phyloP scores from a whole-genome alignment of 2,113 vertebrate genomes.

The Danionella cerebrum region DNA sequence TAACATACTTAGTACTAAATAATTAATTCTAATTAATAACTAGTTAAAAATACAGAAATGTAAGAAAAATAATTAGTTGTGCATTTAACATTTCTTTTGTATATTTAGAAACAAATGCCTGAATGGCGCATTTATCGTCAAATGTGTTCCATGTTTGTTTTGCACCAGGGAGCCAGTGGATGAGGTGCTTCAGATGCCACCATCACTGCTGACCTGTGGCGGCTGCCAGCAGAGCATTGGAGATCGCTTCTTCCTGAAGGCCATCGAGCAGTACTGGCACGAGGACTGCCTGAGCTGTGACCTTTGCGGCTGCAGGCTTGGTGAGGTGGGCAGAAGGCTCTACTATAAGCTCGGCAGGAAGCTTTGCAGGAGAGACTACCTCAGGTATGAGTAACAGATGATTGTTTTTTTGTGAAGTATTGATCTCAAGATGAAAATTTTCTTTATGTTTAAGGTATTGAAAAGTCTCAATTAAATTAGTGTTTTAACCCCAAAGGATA shows the following conservation, averaged over 20 bases:
- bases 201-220: conserved; percentile 88
- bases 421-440: no score
- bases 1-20: no score
- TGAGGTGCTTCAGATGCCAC: conserved; percentile 94
- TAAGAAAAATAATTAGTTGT: no score
- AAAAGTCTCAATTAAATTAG: no score
- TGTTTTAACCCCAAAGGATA: no score
- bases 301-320: conserved; percentile 90
- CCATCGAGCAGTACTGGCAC: conserved; percentile 98
- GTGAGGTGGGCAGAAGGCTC: conserved; percentile 87
- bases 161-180: conserved; percentile 96
- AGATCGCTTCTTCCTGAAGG: conserved; percentile 97
- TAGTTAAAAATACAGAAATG: no score
- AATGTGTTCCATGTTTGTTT: no score
- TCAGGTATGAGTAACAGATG: conserved; percentile 69
- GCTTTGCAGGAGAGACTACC: conserved; percentile 92
- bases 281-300: conserved; percentile 98
- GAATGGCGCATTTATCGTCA: no score
- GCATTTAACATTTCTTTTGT: no score
- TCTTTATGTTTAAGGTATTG: no score
- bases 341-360: conserved; percentile 98
- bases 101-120: no score
- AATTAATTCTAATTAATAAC: no score
- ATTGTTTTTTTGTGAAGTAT: neutral
- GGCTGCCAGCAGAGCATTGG: conserved; percentile 98